Evolutionary conservation across 2,113 vertebrate species (phyloP).

Genomic region (Anoura caudifer): DNA sequence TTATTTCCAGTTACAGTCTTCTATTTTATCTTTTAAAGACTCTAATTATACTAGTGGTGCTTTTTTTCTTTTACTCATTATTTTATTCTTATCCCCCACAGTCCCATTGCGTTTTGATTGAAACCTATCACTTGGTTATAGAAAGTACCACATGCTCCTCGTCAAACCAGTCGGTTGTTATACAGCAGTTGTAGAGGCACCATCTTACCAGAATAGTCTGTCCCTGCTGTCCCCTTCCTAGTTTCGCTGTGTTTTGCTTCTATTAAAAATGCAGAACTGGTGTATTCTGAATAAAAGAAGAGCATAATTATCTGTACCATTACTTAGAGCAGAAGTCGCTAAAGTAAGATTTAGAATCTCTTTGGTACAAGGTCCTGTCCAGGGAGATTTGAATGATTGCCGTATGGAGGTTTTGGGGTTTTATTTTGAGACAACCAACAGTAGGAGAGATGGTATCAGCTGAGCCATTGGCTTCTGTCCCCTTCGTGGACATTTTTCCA

Average conservation of each 20-base stretch:
- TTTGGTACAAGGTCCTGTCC: neutral
- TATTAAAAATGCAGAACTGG: neutral
- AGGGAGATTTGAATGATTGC: neutral
- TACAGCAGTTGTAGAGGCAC: neutral
- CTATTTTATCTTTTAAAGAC: neutral
- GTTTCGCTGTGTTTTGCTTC: neutral
- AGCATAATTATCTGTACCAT: neutral
- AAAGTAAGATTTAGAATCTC: neutral
- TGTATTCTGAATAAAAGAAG: neutral
- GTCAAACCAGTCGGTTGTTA: neutral
- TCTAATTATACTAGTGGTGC: neutral
- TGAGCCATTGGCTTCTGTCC: neutral
- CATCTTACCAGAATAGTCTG: neutral
- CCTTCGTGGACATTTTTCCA: neutral
- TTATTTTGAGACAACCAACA: neutral
- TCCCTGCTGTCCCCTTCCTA: neutral
- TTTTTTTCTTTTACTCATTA: neutral
- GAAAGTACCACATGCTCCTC: neutral
- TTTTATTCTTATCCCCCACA: neutral
- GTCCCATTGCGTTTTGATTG: neutral
- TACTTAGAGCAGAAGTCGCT: neutral
- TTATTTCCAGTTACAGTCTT: neutral
- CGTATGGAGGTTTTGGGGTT: neutral
- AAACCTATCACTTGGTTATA: neutral
- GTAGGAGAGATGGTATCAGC: neutral